Conservation (phyloP, 2,113 vertebrate genomes). For the Colinus virginianus region DNA sequence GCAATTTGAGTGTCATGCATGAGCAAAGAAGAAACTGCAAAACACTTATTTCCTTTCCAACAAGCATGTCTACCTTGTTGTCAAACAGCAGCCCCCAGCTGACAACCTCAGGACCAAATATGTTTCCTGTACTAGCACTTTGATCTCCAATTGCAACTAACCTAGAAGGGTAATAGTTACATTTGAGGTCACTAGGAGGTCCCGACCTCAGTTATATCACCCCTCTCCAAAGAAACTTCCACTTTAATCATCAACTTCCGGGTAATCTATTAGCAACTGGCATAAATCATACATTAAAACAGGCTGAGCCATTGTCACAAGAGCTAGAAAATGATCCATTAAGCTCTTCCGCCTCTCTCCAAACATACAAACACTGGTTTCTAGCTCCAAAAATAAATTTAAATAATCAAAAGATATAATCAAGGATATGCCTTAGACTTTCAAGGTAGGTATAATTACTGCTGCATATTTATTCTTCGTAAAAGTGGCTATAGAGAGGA, state of each 20-base stretch:
- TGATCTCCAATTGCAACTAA: constrained; percentile 76
- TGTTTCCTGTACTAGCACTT: constrained; percentile 63
- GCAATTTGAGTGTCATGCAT: background rate
- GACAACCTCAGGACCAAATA: constrained; percentile 62
- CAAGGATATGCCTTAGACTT: background rate
- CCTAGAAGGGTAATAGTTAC: constrained; percentile 69
- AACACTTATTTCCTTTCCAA: constrained; percentile 9
- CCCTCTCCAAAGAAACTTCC: constrained; percentile 56
- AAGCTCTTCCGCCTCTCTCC: background rate
- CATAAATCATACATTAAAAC: constrained; percentile 50
- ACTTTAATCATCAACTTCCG: constrained; percentile 69
- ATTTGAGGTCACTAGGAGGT: constrained; percentile 64
- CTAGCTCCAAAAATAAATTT: background rate
- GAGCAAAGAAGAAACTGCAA: constrained; percentile 2
- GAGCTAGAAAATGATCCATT: background rate
- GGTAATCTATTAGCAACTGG: constrained; percentile 54
- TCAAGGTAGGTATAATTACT: background rate
- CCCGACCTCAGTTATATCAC: constrained; percentile 68
- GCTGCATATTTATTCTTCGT: background rate
- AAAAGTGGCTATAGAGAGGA: background rate
- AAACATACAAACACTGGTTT: background rate
- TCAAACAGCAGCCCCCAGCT: constrained; percentile 25
- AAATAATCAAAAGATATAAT: background rate
- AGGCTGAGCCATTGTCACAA: background rate
- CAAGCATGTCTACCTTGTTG: background rate